These are phyloP conservation scores for Anabas testudineus DNA, from an alignment of 2,797 vertebrate genomes.

Conservation along the genomic window DNA sequence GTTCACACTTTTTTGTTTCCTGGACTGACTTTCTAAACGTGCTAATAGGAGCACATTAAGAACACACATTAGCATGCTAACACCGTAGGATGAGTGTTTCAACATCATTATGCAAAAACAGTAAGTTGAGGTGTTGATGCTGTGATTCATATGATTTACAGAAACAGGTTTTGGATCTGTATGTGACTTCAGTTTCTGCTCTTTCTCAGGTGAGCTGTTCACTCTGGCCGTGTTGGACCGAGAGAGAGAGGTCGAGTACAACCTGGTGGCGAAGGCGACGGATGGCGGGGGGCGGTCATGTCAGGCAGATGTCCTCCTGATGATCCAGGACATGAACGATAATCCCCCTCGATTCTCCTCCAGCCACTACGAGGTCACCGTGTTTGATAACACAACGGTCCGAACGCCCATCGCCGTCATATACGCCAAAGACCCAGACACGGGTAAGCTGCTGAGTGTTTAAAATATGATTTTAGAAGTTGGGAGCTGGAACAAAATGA, in stretches of 20 bases:
- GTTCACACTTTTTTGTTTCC: too few relatives aligned
- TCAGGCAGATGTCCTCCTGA: conserved; percentile 89
- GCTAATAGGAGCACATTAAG: too few relatives aligned
- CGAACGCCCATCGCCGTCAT: conserved; percentile 93
- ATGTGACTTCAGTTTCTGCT: not conserved
- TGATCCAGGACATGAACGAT: conserved; percentile 93
- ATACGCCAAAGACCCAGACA: conserved; percentile 93
- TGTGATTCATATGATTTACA: too few relatives aligned
- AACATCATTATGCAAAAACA: too few relatives aligned
- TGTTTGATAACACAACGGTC: conserved; percentile 96
- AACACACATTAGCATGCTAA: too few relatives aligned
- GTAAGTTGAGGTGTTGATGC: too few relatives aligned
- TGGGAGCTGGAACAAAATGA: not conserved
- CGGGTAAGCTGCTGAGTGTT: conserved; percentile 80
- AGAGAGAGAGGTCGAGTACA: conserved; percentile 85
- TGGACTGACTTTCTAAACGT: too few relatives aligned
- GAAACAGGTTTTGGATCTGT: not conserved
- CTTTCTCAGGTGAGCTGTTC: conserved; percentile 89
- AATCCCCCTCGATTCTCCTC: conserved; percentile 92
- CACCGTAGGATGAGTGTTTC: too few relatives aligned
- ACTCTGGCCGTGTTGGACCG: conserved; percentile 89
- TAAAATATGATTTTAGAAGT: not conserved
- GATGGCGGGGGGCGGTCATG: conserved; percentile 96
- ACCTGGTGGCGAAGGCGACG: conserved; percentile 91
- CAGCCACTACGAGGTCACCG: conserved; percentile 90